Evolutionary conservation across 2,113 vertebrate species (phyloP).

Genomic region (Xyliphius kryptos): DNA sequence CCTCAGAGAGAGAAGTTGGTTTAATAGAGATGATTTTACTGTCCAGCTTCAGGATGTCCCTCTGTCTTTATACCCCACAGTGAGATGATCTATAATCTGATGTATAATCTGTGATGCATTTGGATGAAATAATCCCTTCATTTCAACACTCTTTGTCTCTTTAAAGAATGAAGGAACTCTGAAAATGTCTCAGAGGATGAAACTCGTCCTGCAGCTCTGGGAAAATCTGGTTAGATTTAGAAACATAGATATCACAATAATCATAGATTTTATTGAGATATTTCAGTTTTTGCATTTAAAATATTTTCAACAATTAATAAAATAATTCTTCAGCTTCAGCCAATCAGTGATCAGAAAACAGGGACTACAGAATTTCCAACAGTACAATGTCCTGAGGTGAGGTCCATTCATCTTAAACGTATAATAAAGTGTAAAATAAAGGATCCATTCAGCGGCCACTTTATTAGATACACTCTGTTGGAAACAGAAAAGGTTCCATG

Average conservation of each 20-base stretch:
- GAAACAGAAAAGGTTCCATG: too few species aligned
- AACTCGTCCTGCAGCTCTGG: not conserved
- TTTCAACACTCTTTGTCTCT: not conserved
- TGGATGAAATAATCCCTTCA: too few species aligned
- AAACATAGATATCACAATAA: not conserved
- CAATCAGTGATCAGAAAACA: not conserved
- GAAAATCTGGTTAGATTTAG: not conserved
- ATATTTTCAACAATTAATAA: not conserved
- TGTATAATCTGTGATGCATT: too few species aligned
- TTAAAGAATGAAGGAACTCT: not conserved
- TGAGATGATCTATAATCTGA: conserved; percentile 29
- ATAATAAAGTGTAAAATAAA: too few species aligned
- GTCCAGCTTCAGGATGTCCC: conserved; percentile 66
- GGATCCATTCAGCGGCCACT: too few species aligned
- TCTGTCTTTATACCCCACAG: conserved; percentile 34
- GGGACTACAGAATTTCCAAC: too few species aligned
- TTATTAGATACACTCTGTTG: not conserved
- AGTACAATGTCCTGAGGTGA: too few species aligned
- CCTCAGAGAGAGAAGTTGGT: conserved; percentile 53
- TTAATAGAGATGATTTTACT: conserved; percentile 66
- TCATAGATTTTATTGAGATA: not conserved
- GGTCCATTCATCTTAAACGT: too few species aligned
- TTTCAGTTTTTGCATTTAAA: not conserved
- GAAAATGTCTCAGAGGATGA: not conserved
- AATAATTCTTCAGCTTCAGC: not conserved